Evolutionary conservation across 2,113 vertebrate genomes (phyloP).

Genomic region (Turnix velox): DNA sequence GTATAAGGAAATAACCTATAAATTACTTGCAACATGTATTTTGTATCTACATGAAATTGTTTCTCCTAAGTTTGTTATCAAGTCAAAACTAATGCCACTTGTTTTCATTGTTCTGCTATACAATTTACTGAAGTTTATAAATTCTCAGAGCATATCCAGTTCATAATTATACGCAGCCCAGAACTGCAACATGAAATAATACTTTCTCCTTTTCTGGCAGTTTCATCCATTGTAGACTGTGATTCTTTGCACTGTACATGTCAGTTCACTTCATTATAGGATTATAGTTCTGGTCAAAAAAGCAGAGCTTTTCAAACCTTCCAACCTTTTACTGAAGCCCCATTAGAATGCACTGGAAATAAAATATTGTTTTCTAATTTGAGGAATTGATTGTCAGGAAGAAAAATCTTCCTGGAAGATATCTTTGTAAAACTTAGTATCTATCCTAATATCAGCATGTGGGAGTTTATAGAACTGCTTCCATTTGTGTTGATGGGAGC

Average conservation of each 20-base stretch:
- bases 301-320: not conserved
- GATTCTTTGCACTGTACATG: not conserved
- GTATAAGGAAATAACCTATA: not conserved
- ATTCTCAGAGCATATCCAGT: not conserved
- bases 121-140: not conserved
- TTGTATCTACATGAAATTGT: constrained; percentile 6
- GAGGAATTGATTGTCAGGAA: not conserved
- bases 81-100: not conserved
- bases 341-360: constrained; percentile 16
- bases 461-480: not conserved
- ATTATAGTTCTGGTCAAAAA: not conserved
- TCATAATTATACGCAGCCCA: not conserved
- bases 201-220: constrained; percentile 4
- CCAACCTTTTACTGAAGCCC: constrained; percentile 10
- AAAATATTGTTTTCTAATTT: not conserved
- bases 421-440: not conserved
- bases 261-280: not conserved
- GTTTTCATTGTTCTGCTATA: not conserved
- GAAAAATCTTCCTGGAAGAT: not conserved
- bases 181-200: constrained; percentile 2
- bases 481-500: not conserved
- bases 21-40: not conserved
- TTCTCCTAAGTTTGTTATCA: not conserved
- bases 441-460: not conserved
- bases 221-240: not conserved